Base-by-base conservation (phyloP, 2,113 vertebrate genomes). In the Gymnorhina tibicen region DNA sequence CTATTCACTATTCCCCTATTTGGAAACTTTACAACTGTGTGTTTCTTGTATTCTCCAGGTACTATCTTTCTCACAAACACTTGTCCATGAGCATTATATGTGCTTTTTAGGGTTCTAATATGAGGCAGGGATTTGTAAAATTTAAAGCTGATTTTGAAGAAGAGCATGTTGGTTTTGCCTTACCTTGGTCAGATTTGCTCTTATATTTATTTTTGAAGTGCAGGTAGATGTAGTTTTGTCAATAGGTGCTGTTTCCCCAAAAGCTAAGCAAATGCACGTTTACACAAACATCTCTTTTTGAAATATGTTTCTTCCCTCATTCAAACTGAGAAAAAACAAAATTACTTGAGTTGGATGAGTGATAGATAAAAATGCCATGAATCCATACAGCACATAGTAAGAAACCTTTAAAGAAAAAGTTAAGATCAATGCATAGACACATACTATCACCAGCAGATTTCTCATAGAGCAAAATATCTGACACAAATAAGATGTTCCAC, bases 1-100 rank as follows among this genome's bases (percentile, higher is more conserved):
- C 58, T 39, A 2, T 7, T 35, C 12, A 10, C 27, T 32, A 0
- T 22, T 49, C 5, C 14, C 1, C 16, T 21, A 4, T 21, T 35
- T 76, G 49, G 26, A 72, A 91, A 52, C 13, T 3, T 46, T 15
- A 7, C 9, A 35, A 1, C 3, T 42, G 9, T 27, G 8, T 37
- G 27, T 3, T 35, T 52, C 64, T 72, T 67, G 28, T 39, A 3
- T 20, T 64, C n/a, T 70, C 16, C 52, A 63, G 17, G 6, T 55
- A 6, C 11, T 15, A 2, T 19, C 17, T 41, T 56, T 68, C 22
- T 33, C 23, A 28, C 15, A 53, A 44, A 23, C 42, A 11, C 11
- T 30, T 41, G 5, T 15, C 23, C 41, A 18, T 13, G n/a, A 41
- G 14, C 22, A 28, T 16, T 47, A 3, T 9, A 33, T 24, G 12